Evolutionary conservation across 1,140 invertebrate genomes (phyloP).

Genomic region (Apis florea): DNA sequence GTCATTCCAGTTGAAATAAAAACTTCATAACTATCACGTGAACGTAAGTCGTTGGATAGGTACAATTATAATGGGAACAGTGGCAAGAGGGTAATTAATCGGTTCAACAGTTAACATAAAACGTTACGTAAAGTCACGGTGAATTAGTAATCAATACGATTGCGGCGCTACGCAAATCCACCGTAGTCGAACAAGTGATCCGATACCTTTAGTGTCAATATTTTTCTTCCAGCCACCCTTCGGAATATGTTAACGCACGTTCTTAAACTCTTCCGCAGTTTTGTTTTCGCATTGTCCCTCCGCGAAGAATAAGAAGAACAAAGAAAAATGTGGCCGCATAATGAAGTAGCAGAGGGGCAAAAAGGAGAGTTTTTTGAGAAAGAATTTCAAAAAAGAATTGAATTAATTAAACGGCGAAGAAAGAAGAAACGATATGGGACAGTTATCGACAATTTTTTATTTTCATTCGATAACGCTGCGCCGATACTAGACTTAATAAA

Average conservation of each 20-base stretch:
- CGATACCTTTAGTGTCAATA: constrained; percentile 5
- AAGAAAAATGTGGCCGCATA: not conserved
- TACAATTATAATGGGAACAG: not conserved
- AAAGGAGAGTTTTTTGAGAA: not conserved
- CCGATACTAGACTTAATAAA: not conserved
- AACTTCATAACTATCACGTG: no score
- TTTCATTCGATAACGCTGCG: not conserved
- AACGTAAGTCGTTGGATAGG: not conserved
- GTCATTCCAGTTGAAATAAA: no score
- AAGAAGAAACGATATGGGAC: not conserved
- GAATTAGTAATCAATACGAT: constrained; percentile 13
- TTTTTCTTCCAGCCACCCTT: constrained; percentile 19
- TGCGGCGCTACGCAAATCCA: not conserved
- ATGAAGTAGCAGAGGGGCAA: not conserved
- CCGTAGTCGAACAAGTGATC: not conserved
- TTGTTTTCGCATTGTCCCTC: not conserved
- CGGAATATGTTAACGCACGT: not conserved
- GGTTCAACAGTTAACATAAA: not conserved
- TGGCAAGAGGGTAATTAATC: not conserved
- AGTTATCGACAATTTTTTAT: constrained; percentile 9
- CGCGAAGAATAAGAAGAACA: not conserved
- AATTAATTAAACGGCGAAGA: not conserved
- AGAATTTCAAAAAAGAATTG: not conserved
- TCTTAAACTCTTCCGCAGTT: constrained; percentile 2
- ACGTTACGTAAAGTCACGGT: not conserved